Conservation (phyloP, 2,113 vertebrate genomes). For the Deroptyus accipitrinus region DNA sequence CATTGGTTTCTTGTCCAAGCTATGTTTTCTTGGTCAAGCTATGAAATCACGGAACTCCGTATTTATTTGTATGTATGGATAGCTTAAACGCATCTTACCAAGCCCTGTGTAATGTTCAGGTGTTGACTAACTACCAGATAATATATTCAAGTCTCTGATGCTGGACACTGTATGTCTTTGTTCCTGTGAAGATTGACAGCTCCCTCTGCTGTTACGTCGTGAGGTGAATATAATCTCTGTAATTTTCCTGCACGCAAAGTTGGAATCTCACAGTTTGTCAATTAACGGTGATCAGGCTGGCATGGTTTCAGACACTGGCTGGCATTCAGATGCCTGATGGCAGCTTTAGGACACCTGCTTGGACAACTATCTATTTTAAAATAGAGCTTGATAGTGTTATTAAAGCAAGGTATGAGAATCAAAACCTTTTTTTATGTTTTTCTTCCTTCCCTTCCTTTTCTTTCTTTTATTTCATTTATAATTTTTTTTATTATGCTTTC, state of each 20-base stretch:
- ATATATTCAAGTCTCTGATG: background rate
- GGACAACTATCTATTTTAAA: slow-evolving; percentile 42
- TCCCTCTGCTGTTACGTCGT: slow-evolving; percentile 66
- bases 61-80: background rate
- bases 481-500: slow-evolving; percentile 12
- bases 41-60: background rate
- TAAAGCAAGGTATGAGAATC: slow-evolving; percentile 54
- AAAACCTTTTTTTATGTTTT: background rate
- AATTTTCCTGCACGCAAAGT: background rate
- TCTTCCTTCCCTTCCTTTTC: background rate
- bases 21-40: background rate
- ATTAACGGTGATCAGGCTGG: slow-evolving; percentile 55
- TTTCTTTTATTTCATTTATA: background rate
- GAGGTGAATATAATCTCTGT: background rate
- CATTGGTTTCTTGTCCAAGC: background rate
- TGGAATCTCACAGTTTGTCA: slow-evolving; percentile 42
- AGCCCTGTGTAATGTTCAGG: background rate
- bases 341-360: slow-evolving; percentile 61
- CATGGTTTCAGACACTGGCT: slow-evolving; percentile 45
- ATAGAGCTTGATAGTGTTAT: slow-evolving; percentile 43
- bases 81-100: background rate
- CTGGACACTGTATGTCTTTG: background rate
- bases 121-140: background rate
- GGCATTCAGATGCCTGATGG: slow-evolving; percentile 35
- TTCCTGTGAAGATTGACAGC: slow-evolving; percentile 68